Evolutionary conservation across 2,797 vertebrate species (phyloP), one percentile per base, ranked within the genome.

Genomic region (Pempheris klunzingeri): DNA sequence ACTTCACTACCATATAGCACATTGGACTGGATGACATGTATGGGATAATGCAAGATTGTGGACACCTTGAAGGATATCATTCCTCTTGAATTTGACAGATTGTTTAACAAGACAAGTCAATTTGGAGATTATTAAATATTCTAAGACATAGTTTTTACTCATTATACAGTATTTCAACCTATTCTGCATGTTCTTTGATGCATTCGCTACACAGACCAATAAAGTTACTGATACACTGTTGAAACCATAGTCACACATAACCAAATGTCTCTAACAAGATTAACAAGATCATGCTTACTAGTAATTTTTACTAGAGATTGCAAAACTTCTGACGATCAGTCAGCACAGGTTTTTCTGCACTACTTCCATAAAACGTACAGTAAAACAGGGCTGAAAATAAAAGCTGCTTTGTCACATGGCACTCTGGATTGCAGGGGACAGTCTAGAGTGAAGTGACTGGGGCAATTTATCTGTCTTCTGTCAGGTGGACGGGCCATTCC

Each of bases 391-490:
- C 20, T 52, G 6, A 9, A 32, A 13, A 59, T 15, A 62, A 44
- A 20, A 62, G 38, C 30, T 17, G 41, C 26, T 67, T 26, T 14
- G 17, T 74, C 28, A 68, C 43, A 52, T 52, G 67, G 9, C 7
- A 32, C 18, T 55, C 28, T 54, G 54, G 5, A 34, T 11, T 50
- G 41, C 26, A 70, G 43, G 14, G 39, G 20, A 53, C 67, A 68
- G 22, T 7, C 22, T 22, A 24, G 34, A 43, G 9, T 39, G 36
- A 22, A 17, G 46, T 22, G 20, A 68, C 26, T 28, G 26, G 38
- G 30, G 60, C 43, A 71, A 78, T 74, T 54, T 59, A 78, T 76
- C 57, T 70, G 50, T 77, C 44, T 66, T 77, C 59, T 12, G 34
- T 78, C 58, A 34, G 32, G 11, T 55, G 50, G 52, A 60, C 26